phyloP scores from a whole-genome alignment of 2,888 invertebrate genomes.

The Nesidiocoris tenuis region DNA sequence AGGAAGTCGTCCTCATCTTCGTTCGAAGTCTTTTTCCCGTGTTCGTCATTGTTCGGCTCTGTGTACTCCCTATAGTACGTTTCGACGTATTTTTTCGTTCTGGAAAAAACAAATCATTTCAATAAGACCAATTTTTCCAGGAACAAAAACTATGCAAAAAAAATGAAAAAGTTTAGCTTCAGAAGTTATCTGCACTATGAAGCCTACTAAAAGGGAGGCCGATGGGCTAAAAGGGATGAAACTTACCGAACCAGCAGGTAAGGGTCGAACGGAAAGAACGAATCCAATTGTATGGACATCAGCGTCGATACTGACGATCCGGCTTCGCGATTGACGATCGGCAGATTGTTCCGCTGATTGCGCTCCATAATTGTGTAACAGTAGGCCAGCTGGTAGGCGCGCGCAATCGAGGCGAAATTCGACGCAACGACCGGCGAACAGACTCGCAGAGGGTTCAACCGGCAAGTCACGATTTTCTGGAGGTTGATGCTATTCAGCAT shows the following conservation, averaged over 20 bases:
- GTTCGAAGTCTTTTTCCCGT: slow-evolving; percentile 44
- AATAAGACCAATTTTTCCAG: not conserved
- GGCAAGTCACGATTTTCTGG: slow-evolving; percentile 79
- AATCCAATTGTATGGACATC: slow-evolving; percentile 60
- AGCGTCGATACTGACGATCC: slow-evolving; percentile 52
- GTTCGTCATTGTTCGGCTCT: slow-evolving; percentile 55
- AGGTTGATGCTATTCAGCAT: slow-evolving; percentile 81
- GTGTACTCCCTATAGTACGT: slow-evolving; percentile 61
- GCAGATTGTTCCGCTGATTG: slow-evolving; percentile 67
- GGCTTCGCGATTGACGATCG: slow-evolving; percentile 60
- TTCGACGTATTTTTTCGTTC: slow-evolving; percentile 59
- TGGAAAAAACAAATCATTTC: slow-evolving; percentile 52
- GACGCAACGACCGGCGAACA: slow-evolving; percentile 76
- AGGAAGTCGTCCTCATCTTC: slow-evolving; percentile 51
- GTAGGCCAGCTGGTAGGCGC: slow-evolving; percentile 85
- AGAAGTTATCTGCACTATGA: not conserved
- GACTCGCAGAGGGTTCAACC: slow-evolving; percentile 82
- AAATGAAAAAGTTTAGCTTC: not conserved
- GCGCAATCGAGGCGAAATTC: slow-evolving; percentile 77
- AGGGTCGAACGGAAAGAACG: slow-evolving; percentile 90
- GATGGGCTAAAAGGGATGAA: no score
- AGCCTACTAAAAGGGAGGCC: no score
- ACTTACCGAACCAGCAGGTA: slow-evolving; percentile 69
- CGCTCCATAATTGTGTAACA: slow-evolving; percentile 87
- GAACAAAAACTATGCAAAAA: no score